phyloP scores from a whole-genome alignment of 2,888 invertebrate species.

The Branchipolynoe longqiensis region DNA sequence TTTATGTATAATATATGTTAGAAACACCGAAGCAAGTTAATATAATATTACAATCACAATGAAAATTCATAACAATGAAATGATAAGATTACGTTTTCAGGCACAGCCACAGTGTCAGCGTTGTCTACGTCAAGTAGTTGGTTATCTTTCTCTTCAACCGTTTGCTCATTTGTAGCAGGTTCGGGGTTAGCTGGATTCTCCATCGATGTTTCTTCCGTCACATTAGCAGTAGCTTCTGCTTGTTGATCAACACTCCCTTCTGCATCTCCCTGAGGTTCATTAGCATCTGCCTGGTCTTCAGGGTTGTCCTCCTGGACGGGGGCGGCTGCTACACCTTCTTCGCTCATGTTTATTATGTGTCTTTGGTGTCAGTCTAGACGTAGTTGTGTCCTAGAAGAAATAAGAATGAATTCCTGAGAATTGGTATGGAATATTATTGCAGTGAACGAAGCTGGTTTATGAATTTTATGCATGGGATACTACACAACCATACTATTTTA shows the following conservation, averaged over 20 bases:
- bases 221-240: constrained; percentile 40
- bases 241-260: not conserved
- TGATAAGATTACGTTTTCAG: too few species aligned
- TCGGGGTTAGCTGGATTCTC: not conserved
- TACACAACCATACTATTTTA: not conserved
- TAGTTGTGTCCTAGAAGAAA: too few species aligned
- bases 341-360: not conserved
- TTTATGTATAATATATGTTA: too few species aligned
- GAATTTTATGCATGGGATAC: not conserved
- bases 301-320: not conserved
- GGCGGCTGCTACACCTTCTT: not conserved
- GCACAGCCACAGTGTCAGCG: too few species aligned
- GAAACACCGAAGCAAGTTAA: too few species aligned
- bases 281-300: not conserved
- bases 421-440: too few species aligned
- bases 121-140: too few species aligned
- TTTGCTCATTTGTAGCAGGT: not conserved
- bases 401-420: too few species aligned
- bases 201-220: not conserved
- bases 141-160: constrained; percentile 48
- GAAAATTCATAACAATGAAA: too few species aligned
- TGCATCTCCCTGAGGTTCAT: constrained; percentile 19
- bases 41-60: too few species aligned
- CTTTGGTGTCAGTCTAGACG: too few species aligned
- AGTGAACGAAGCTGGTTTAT: too few species aligned